A percentile compares a stretch with the other conserved stretches of the same genome.
These are phyloP conservation scores for Latrodectus geometricus DNA, from an alignment of 1,140 invertebrate species.

Conservation along the genomic window DNA sequence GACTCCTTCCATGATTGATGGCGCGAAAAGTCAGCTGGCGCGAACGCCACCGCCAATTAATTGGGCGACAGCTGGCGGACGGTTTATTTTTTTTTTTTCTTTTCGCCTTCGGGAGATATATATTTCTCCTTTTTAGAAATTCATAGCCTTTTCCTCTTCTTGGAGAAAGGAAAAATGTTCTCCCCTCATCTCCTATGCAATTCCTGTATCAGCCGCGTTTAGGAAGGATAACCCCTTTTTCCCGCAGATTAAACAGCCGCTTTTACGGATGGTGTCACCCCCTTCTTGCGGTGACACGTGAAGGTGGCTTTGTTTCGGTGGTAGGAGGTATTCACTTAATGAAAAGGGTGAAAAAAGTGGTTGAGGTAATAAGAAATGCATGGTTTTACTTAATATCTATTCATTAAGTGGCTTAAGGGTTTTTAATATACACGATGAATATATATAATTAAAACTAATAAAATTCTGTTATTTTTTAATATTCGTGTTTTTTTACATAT, in stretches of 20 bases:
- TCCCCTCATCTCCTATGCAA: neutral
- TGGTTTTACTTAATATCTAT: too few relatives aligned
- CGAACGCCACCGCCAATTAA: slow-evolving; percentile 58
- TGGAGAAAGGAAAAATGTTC: slow-evolving; percentile 5
- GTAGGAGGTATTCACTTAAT: too few relatives aligned
- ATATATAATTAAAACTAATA: too few relatives aligned
- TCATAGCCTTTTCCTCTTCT: slow-evolving; percentile 26
- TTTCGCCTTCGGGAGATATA: neutral
- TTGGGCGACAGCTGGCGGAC: slow-evolving; percentile 45
- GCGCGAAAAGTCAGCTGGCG: slow-evolving; percentile 54
- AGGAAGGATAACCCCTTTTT: neutral
- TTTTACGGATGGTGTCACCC: neutral
- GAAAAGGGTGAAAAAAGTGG: too few relatives aligned
- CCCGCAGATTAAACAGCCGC: neutral
- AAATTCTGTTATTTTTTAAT: too few relatives aligned
- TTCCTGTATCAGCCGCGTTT: neutral
- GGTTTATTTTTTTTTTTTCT: slow-evolving; percentile 20
- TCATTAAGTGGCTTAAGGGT: too few relatives aligned
- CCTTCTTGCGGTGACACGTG: neutral
- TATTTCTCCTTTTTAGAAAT: slow-evolving; percentile 46
- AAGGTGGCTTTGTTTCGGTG: neutral
- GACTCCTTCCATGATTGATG: slow-evolving; percentile 37
- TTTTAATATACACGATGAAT: too few relatives aligned
- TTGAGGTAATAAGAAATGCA: too few relatives aligned
- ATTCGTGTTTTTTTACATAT: too few relatives aligned